A percentile compares a stretch with the other conserved stretches of the same genome.
These are phyloP conservation scores for Drosophila helvetica DNA, from an alignment of 2,888 invertebrate genomes.

Conservation along the genomic window DNA sequence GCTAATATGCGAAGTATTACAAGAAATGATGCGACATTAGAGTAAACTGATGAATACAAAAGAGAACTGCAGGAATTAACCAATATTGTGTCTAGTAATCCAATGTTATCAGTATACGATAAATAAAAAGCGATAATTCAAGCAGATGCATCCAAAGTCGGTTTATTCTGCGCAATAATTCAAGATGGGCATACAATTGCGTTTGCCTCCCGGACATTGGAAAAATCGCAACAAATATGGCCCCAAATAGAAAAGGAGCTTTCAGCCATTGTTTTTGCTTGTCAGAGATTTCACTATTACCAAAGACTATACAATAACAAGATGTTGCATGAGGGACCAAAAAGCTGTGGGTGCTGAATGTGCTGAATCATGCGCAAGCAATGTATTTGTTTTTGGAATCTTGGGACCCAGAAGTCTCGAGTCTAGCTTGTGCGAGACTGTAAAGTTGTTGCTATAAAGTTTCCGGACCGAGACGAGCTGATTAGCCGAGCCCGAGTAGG, in stretches of 20 bases:
- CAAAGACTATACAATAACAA: too few relatives aligned
- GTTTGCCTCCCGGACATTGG: slow-evolving; percentile 75
- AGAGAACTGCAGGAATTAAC: slow-evolving; percentile 27
- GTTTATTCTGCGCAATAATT: slow-evolving; percentile 72
- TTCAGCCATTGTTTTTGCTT: slow-evolving; percentile 72
- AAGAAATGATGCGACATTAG: slow-evolving; percentile 37
- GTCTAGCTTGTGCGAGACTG: too few relatives aligned
- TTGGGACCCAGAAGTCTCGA: too few relatives aligned
- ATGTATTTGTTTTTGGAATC: too few relatives aligned
- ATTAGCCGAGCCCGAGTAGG: too few relatives aligned
- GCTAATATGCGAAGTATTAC: slow-evolving; percentile 26
- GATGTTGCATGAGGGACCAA: too few relatives aligned
- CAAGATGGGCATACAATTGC: slow-evolving; percentile 75
- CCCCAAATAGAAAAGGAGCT: slow-evolving; percentile 80
- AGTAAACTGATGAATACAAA: slow-evolving; percentile 40
- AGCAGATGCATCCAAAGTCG: slow-evolving; percentile 61
- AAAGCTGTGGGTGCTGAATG: too few relatives aligned
- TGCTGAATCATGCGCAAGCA: too few relatives aligned
- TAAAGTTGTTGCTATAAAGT: too few relatives aligned
- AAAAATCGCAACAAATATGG: slow-evolving; percentile 69
- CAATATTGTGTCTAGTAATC: background rate
- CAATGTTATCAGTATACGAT: slow-evolving; percentile 1
- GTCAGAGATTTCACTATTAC: slow-evolving; percentile 77
- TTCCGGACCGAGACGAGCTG: too few relatives aligned
- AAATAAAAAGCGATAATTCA: slow-evolving; percentile 60